A percentile compares a stretch with the other conserved stretches of the same genome.
These are phyloP conservation scores for Escarpia spicata DNA, from an alignment of 2,888 invertebrate genomes.

Conservation along the genomic window DNA sequence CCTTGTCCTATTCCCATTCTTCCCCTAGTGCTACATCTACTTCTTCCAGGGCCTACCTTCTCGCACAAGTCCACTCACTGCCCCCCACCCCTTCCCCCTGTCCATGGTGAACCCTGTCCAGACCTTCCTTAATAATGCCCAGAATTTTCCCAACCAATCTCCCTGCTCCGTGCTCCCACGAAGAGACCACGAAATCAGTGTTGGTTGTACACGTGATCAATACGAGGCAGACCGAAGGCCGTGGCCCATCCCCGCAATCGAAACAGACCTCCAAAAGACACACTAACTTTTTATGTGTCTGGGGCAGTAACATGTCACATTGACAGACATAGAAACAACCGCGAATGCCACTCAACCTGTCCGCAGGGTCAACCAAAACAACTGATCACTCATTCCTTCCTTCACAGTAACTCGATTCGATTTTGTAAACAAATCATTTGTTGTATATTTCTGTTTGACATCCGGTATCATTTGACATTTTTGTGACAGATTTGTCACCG, in stretches of 20 bases:
- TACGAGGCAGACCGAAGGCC: neutral
- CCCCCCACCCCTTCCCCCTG: neutral
- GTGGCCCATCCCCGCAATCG: neutral
- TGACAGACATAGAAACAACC: neutral
- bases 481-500: neutral
- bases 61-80: neutral
- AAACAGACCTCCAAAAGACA: neutral
- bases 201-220: conserved; percentile 8
- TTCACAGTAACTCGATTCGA: neutral
- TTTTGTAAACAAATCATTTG: neutral
- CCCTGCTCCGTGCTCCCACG: neutral
- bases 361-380: neutral
- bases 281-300: neutral
- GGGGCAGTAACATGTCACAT: neutral
- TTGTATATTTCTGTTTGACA: neutral
- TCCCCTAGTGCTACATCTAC: neutral
- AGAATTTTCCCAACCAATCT: neutral
- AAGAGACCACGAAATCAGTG: neutral
- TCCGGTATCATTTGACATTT: neutral
- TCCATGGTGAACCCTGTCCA: neutral
- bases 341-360: neutral
- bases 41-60: neutral
- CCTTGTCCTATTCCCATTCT: neutral
- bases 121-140: neutral
- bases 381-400: neutral